phyloP scores from a whole-genome alignment of 2,888 invertebrate species.

The Seira ritae region DNA sequence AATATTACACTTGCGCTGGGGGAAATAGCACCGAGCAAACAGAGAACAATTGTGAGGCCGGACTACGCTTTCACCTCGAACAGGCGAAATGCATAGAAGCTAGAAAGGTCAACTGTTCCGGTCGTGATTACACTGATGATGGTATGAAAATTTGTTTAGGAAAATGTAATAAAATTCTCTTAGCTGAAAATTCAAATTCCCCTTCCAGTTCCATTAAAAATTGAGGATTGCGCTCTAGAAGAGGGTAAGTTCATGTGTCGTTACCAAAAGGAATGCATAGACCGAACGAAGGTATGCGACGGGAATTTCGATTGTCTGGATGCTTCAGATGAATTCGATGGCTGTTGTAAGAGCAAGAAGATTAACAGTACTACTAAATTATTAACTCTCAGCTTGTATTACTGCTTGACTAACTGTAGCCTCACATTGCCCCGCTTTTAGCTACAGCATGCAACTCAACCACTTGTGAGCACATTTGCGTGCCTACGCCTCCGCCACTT shows the following conservation, averaged over 20 bases:
- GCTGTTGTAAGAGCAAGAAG: slow-evolving; percentile 72
- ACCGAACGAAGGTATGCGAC: slow-evolving; percentile 79
- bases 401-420: too few relatives aligned
- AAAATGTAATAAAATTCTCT: too few relatives aligned
- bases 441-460: slow-evolving; percentile 59
- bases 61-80: slow-evolving; percentile 22
- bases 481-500: slow-evolving; percentile 49
- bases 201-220: slow-evolving; percentile 22
- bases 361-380: not conserved
- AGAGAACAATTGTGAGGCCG: not conserved
- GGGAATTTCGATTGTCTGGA: slow-evolving; percentile 79
- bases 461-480: slow-evolving; percentile 65
- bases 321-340: slow-evolving; percentile 80
- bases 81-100: slow-evolving; percentile 2
- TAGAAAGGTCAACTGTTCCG: slow-evolving; percentile 38
- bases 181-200: too few relatives aligned
- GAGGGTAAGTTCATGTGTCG: slow-evolving; percentile 67
- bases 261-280: slow-evolving; percentile 79
- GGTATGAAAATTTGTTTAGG: too few relatives aligned
- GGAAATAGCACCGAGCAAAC: slow-evolving; percentile 24
- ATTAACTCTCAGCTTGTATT: too few relatives aligned
- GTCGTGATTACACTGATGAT: slow-evolving; percentile 10
- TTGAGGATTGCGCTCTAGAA: slow-evolving; percentile 56
- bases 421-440: slow-evolving; percentile 43
- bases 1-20: slow-evolving; percentile 39